phyloP scores from a whole-genome alignment of 2,888 invertebrate genomes.

The Terebella lapidaria region DNA sequence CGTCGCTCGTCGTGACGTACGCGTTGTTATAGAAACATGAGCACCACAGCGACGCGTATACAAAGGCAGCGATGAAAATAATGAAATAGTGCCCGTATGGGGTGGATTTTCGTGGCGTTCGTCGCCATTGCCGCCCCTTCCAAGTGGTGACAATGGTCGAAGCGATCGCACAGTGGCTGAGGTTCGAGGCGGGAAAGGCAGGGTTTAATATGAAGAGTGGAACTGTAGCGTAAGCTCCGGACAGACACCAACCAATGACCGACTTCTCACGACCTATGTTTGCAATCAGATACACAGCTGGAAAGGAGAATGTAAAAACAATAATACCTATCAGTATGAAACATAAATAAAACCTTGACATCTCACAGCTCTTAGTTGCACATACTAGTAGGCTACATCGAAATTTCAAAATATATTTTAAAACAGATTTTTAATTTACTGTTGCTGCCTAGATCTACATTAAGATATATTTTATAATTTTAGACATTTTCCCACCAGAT shows the following conservation, averaged over 20 bases:
- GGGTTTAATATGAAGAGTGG: neutral
- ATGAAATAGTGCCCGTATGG: neutral
- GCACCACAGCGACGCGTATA: slow-evolving; percentile 27
- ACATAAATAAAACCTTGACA: no score
- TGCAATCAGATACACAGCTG: neutral
- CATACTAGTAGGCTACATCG: no score
- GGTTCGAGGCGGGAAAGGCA: neutral
- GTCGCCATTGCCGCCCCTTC: neutral
- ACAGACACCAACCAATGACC: neutral
- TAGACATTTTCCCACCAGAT: no score
- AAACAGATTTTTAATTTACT: no score
- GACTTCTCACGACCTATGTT: neutral
- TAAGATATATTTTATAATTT: no score
- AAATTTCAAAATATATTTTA: no score
- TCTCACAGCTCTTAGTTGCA: no score
- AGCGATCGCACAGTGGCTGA: neutral
- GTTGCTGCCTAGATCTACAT: no score
- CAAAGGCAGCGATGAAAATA: neutral
- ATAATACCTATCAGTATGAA: neutral
- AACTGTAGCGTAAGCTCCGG: neutral
- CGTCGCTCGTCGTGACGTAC: slow-evolving; percentile 60
- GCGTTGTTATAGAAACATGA: slow-evolving; percentile 69
- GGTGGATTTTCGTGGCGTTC: no score
- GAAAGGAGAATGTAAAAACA: neutral
- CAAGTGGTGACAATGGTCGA: neutral